Evolutionary conservation across 2,113 vertebrate genomes (phyloP), one percentile per base, ranked within the genome.

Genomic region (Planiliza haematocheilus): DNA sequence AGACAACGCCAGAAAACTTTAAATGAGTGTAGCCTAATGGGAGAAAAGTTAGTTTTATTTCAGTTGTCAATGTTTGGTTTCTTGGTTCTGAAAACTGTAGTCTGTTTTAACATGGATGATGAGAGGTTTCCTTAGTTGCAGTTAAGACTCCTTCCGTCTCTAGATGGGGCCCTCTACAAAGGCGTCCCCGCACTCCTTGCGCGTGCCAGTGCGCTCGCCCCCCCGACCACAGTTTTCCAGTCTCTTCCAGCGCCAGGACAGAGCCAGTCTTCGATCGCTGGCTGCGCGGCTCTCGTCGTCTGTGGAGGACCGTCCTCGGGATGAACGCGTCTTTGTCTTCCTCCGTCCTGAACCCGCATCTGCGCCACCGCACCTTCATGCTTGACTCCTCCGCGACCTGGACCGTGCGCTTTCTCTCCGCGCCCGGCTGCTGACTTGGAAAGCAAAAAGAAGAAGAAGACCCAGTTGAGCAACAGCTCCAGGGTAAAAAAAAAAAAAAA

Each of bases 151-250:
- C 24, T 30, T 30, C 17, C 0, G 70, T 14, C 81, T 46, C 34
- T 71, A 80, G 82, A 64, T 74, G 82, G 83, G n/a, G 77, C 74
- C 63, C 51, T 83, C 20, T 36, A 10, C 66, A 38, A 24, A 52
- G 34, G 53, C 46, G 7, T 34, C 1, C 1, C 12, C 12, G 17
- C 41, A 1, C 18, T 21, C 2, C 0, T 4, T 6, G 73, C 10
- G 61, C 51, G 59, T 34, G 20, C n/a, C n/a, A n/a, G n/a, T n/a
- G 42, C 21, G 38, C 7, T 12, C 7, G 12, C 7, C 17, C 20
- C 14, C 16, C 16, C n/a, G 52, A n/a, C 64, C 30, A 14, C 48
- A 46, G 24, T 37, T 69, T 20, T 38, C 51, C 18, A 20, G 1
- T 0, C 42, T 53, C 7, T 21, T 12, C 16, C 16, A 50, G 60